Evolutionary conservation across 2,888 invertebrate species (phyloP), one percentile per base, ranked within the genome.

Genomic region (Steinernema scapterisci): DNA sequence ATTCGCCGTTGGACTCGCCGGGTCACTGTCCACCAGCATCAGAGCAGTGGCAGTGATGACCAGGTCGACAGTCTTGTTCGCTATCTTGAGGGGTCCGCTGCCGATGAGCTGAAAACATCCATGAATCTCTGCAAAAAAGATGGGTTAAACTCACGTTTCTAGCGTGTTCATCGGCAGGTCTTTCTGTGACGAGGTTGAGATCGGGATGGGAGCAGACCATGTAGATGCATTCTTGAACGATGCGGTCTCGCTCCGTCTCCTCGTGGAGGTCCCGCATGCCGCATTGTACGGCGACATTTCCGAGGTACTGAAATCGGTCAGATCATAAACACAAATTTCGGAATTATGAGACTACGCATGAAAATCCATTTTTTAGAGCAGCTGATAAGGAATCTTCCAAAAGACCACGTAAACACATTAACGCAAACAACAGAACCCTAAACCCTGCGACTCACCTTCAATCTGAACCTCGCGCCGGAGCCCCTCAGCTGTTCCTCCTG

Each of bases 191-290:
- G 63, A 63, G 63, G 3, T 31, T 25, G 1, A 63, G 63, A 31
- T 63, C 63, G 3, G 63, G 27, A 31, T 63, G 63, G 16, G 63
- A 63, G 63, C 63, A 63, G 63, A 63, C 63, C 63, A 63, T 63
- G 63, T 63, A 63, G 63, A 63, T 63, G 63, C 63, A 63, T 25
- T 81, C 81, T 44, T 74, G 76, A 27, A 75, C 70, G 71, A 80
- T 78, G 19, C 82, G 73, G 11, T 74, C 71, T 25, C 70, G 19
- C n/a, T n/a, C 72, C 9, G 51, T 31, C 16, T 63, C 63, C 31
- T 72, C 45, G 13, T 43, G 46, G 13, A 80, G 25, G 25, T 51
- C n/a, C 63, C 63, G 27, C 63, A 63, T 63, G 11, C 27, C 23
- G n/a, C 63, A 63, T 31, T 9, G 3, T 16, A 63, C 63, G 16